Conservation (phyloP, 2,113 vertebrate species). For the Marmota monax region DNA sequence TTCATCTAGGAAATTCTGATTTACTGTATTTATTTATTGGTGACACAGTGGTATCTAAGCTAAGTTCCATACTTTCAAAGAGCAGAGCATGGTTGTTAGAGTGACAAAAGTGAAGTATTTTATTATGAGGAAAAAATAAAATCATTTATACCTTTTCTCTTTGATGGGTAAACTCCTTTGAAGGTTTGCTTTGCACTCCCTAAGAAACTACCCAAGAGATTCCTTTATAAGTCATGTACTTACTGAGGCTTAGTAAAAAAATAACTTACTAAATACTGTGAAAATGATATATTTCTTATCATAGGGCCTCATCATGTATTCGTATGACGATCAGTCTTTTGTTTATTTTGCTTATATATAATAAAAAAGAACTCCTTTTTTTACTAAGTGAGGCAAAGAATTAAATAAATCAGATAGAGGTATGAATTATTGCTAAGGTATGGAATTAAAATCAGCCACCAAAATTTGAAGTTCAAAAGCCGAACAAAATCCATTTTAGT, state of each 20-base stretch:
- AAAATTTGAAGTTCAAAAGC: background rate
- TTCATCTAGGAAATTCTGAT: background rate
- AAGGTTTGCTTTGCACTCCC: background rate
- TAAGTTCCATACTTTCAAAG: background rate
- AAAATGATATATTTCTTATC: background rate
- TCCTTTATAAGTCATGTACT: background rate
- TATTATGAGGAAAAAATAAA: background rate
- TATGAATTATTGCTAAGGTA: background rate
- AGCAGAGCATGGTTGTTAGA: background rate
- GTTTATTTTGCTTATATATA: background rate
- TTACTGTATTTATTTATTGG: background rate
- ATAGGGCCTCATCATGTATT: background rate
- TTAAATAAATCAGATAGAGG: background rate
- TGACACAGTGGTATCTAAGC: background rate
- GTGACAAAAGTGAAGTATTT: background rate
- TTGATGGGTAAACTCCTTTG: background rate
- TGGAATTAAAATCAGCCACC: background rate
- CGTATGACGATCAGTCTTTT: background rate
- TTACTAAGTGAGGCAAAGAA: background rate
- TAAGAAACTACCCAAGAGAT: background rate
- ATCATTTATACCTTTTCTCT: background rate
- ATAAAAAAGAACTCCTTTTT: background rate
- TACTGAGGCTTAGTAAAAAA: background rate
- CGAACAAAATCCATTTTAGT: background rate
- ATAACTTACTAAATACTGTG: background rate